Base-by-base conservation (phyloP, 2,888 invertebrate genomes). In the Leptopilina drosophilae region DNA sequence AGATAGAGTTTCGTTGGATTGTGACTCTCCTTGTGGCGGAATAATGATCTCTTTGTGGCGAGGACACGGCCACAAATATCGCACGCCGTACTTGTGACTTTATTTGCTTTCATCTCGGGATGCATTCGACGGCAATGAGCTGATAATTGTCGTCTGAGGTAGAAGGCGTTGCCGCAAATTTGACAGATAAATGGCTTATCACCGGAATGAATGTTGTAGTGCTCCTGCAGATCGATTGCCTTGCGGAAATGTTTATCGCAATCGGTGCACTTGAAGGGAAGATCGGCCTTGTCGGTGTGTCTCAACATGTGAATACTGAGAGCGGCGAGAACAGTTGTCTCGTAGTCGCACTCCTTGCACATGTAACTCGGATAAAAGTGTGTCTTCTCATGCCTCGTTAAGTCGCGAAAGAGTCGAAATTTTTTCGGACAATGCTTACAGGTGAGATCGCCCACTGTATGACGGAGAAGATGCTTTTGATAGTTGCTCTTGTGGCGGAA, bases 281-380 rank as follows among this genome's bases (percentile, higher is more conserved):
- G 78, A 64, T 91, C 89, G 0, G 90, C 84, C 46, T 90, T 91
- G 75, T 90, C 89, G 14, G 88, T 87, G 79, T 91, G 91, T 11
- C 90, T 84, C 11, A 89, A 78, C 89, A 90, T 89, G 83, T 92
- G 91, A 26, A 90, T 89, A 77, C 87, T 90, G 2, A 92, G 82
- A 0, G 90, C 90, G 0, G 90, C 89, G 0, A 89, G 78, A 0
- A 90, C 89, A 0, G 91, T 91, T 0, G 91, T 91, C 81, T 92
- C 91, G 83, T 91, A 92, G 78, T 91, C 91, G 84, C 91, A 92
- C 80, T 90, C 89, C 59, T 90, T 90, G 87, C 91, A 92, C 86
- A 86, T 83, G 84, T 89, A 91, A 64, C 90, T 91, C 7, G 90
- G 91, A 8, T 87, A 85, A 76, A 91, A 91, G 76, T 91, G 91